phyloP scores from a whole-genome alignment of 2,797 vertebrate genomes.

The Leucoraja ocellata region DNA sequence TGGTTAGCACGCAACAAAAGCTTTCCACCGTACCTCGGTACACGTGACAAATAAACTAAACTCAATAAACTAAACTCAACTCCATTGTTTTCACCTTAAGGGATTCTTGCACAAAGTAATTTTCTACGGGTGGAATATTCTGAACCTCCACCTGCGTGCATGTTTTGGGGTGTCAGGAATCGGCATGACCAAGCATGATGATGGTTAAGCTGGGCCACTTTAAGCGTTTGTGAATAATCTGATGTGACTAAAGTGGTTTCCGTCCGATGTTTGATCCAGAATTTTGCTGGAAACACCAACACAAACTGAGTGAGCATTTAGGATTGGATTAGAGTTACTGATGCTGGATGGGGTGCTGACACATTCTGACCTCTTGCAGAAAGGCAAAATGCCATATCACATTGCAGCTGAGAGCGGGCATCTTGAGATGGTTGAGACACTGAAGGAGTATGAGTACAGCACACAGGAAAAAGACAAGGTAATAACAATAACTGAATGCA shows the following conservation, averaged over 20 bases:
- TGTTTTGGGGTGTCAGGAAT: not conserved
- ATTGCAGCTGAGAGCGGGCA: slow-evolving; percentile 74
- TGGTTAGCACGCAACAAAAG: no score
- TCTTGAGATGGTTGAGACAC: slow-evolving; percentile 63
- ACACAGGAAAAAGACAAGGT: slow-evolving; percentile 79
- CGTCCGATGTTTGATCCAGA: not conserved
- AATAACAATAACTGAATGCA: slow-evolving; percentile 26
- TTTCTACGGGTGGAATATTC: not conserved
- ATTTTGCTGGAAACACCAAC: not conserved
- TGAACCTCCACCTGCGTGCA: not conserved
- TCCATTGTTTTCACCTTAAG: not conserved
- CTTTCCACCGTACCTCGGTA: no score
- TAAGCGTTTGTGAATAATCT: not conserved
- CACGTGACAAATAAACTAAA: no score
- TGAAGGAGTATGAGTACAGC: slow-evolving; percentile 62
- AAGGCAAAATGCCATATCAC: slow-evolving; percentile 71
- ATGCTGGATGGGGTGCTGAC: not conserved
- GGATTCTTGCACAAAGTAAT: not conserved
- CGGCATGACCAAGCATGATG: not conserved
- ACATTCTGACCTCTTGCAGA: slow-evolving; percentile 47
- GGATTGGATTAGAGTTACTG: not conserved
- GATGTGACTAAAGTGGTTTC: not conserved
- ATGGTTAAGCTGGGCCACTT: not conserved
- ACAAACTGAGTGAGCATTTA: not conserved
- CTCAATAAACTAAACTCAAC: no score